Conservation (phyloP, 2,113 vertebrate species). For the Brienomyrus longianalis region DNA sequence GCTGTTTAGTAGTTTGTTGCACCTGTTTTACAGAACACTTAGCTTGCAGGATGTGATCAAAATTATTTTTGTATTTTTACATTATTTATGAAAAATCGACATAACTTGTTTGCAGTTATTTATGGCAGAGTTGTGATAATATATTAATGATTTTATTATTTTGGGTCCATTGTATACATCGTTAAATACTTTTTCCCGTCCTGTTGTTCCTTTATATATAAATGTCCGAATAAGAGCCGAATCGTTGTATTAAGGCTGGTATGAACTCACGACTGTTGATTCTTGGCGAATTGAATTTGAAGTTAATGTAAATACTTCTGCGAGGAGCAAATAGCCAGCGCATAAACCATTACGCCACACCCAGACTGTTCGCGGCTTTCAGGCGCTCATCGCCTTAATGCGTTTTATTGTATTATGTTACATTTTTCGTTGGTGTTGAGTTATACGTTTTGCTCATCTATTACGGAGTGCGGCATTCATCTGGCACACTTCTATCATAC, state of each 20-base stretch:
- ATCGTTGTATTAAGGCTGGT: neutral
- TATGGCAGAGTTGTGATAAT: conserved; percentile 15
- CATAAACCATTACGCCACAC: neutral
- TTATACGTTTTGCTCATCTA: neutral
- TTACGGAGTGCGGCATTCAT: neutral
- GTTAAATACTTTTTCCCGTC: neutral
- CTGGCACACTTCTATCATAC: neutral
- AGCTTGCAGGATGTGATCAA: neutral
- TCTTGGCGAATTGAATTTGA: neutral
- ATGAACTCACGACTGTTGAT: neutral
- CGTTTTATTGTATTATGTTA: neutral
- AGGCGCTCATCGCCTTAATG: neutral
- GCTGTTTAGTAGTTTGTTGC: neutral
- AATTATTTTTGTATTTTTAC: conserved; percentile 15
- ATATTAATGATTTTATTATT: conserved; percentile 14
- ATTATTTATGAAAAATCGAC: conserved; percentile 18
- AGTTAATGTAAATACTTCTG: neutral
- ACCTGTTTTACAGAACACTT: neutral
- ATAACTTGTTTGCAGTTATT: conserved; percentile 8
- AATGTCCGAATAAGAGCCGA: neutral
- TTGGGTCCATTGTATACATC: neutral
- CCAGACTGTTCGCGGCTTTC: neutral
- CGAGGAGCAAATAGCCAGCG: neutral
- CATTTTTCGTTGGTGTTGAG: neutral
- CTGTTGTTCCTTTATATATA: neutral